Conservation (phyloP, 2,113 vertebrate genomes). For the Pogona vitticeps region DNA sequence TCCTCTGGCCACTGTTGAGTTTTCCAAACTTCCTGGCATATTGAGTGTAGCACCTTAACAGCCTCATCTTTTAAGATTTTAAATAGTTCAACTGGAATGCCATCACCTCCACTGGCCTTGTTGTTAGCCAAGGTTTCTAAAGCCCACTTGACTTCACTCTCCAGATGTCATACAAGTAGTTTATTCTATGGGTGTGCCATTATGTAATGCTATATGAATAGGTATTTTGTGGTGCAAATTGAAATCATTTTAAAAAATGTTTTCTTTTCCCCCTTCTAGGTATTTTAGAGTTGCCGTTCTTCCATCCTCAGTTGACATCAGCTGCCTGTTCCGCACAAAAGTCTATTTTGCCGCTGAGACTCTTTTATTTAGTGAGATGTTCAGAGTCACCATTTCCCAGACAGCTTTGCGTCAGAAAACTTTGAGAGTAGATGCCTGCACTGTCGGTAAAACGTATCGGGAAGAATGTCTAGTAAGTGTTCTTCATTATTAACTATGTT, state of each 20-base stretch:
- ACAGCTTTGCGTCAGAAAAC: slow-evolving; percentile 77
- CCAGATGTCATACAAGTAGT: too few species aligned
- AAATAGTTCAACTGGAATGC: too few species aligned
- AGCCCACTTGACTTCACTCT: too few species aligned
- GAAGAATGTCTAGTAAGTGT: slow-evolving; percentile 82
- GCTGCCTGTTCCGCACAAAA: slow-evolving; percentile 84
- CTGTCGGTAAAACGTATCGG: slow-evolving; percentile 58
- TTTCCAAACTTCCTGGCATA: too few species aligned
- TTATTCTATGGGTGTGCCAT: background rate
- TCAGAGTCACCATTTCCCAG: slow-evolving; percentile 77
- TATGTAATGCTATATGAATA: background rate
- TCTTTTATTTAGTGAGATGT: slow-evolving; percentile 76
- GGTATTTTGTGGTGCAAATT: background rate
- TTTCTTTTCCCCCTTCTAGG: slow-evolving; percentile 62
- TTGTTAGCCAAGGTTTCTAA: too few species aligned
- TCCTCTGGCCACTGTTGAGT: too few species aligned
- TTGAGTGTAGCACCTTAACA: too few species aligned
- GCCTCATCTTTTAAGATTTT: too few species aligned
- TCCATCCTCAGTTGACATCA: slow-evolving; percentile 79
- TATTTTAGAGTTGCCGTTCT: slow-evolving; percentile 82
- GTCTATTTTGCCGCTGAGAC: slow-evolving; percentile 73
- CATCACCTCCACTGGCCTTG: too few species aligned
- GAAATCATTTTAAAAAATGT: background rate
- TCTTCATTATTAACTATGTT: background rate
- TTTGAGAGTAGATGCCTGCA: slow-evolving; percentile 79